Evolutionary conservation across 2,888 invertebrate genomes (phyloP).

Genomic region (Drosophila tanythrix): DNA sequence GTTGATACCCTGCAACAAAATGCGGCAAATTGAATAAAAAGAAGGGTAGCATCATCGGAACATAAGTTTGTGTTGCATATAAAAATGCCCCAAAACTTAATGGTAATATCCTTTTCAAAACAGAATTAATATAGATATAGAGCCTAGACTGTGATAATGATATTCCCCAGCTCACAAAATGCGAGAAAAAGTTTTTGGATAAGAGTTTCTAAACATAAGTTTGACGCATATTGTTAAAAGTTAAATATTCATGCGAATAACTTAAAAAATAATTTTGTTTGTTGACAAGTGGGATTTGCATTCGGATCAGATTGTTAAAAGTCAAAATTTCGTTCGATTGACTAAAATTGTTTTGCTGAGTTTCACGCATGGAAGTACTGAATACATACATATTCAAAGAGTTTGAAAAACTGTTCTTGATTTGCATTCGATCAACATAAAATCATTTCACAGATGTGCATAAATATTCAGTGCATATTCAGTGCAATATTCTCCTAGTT

Average conservation of each 20-base stretch:
- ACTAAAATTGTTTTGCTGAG: background rate
- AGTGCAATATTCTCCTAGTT: background rate
- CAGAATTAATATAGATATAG: background rate
- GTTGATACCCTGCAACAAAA: constrained; percentile 5
- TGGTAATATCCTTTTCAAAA: rapidly evolving
- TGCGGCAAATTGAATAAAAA: background rate
- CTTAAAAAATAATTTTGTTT: background rate
- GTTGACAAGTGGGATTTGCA: background rate
- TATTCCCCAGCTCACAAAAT: background rate
- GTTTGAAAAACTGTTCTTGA: background rate
- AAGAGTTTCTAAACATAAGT: background rate
- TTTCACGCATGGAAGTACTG: background rate
- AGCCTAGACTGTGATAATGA: background rate
- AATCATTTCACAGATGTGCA: background rate
- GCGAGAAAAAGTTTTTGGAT: background rate
- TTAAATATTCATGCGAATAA: background rate
- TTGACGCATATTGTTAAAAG: background rate
- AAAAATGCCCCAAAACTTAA: background rate
- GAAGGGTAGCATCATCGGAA: background rate
- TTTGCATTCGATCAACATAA: background rate
- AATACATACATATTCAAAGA: background rate
- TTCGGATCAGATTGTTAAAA: background rate
- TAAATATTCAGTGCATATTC: background rate
- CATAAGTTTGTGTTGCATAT: background rate
- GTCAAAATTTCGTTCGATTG: background rate